phyloP scores from a whole-genome alignment of 1,140 invertebrate species.

The Nebria ingens region DNA sequence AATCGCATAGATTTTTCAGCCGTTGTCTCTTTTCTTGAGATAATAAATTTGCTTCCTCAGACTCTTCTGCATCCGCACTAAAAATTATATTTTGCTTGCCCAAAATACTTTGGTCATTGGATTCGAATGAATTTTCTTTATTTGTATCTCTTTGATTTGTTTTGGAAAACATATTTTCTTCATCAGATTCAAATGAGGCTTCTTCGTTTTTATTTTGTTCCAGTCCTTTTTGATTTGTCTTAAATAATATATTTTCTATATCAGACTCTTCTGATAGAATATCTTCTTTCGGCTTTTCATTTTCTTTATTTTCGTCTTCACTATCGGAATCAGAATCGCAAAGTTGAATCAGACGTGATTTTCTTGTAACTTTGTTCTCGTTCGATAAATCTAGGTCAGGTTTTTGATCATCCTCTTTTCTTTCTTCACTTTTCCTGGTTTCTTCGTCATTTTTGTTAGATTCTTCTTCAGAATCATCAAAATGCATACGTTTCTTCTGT shows the following conservation, averaged over 20 bases:
- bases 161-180: too few relatives aligned
- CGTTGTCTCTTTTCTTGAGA: neutral
- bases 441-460: slow-evolving; percentile 5
- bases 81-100: too few relatives aligned
- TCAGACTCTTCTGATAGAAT: slow-evolving; percentile 1
- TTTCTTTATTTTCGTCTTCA: slow-evolving; percentile 15
- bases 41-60: neutral
- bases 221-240: too few relatives aligned
- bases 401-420: slow-evolving; percentile 6
- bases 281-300: slow-evolving; percentile 10
- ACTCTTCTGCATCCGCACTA: too few relatives aligned
- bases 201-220: too few relatives aligned
- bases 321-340: slow-evolving; percentile 27
- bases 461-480: slow-evolving; percentile 12
- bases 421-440: slow-evolving; percentile 12
- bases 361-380: too few relatives aligned
- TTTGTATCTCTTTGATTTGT: slow-evolving; percentile 12
- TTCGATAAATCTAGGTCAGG: too few relatives aligned
- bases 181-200: too few relatives aligned
- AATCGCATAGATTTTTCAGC: neutral
- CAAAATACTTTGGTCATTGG: neutral
- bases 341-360: slow-evolving; percentile 17
- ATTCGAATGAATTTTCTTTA: slow-evolving; percentile 9
- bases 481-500: slow-evolving; percentile 10
- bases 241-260: slow-evolving; percentile 4